These are phyloP conservation scores for Ceuthmochares aereus DNA, from an alignment of 2,113 vertebrate species.

Conservation along the genomic window DNA sequence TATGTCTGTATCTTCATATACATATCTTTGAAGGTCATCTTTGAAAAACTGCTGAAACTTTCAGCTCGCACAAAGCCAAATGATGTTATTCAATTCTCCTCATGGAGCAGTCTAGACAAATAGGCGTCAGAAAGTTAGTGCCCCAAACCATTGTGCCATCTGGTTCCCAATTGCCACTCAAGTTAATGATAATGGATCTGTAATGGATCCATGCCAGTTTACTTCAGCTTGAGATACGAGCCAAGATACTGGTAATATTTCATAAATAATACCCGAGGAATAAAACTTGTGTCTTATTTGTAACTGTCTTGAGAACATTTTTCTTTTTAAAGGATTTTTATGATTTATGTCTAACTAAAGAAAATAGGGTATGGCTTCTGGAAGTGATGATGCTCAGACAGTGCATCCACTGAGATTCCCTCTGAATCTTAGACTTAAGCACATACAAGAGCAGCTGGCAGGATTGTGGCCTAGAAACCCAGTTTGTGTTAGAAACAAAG, in stretches of 20 bases:
- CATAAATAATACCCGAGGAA: slow-evolving; percentile 12
- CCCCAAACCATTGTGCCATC: slow-evolving; percentile 27
- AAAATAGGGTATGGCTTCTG: background rate
- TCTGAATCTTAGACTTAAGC: background rate
- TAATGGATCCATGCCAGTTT: background rate
- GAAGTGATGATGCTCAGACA: background rate
- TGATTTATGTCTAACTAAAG: background rate
- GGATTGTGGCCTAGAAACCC: background rate
- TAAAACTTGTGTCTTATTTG: background rate
- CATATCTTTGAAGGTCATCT: background rate
- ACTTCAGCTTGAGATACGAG: background rate
- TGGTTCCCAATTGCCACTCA: background rate
- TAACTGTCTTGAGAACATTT: background rate
- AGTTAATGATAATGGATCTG: slow-evolving; percentile 34
- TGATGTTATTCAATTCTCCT: background rate
- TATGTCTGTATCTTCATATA: background rate
- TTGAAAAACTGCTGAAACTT: background rate
- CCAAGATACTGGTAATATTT: slow-evolving; percentile 9
- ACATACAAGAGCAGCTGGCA: background rate
- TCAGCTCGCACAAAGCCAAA: background rate
- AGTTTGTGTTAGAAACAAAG: background rate
- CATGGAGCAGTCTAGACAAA: slow-evolving; percentile 39
- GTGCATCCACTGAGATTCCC: background rate
- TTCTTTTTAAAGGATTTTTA: background rate
- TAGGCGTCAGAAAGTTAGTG: background rate